Conservation (phyloP, 2,888 invertebrate genomes). For the Andrena bicolor region DNA sequence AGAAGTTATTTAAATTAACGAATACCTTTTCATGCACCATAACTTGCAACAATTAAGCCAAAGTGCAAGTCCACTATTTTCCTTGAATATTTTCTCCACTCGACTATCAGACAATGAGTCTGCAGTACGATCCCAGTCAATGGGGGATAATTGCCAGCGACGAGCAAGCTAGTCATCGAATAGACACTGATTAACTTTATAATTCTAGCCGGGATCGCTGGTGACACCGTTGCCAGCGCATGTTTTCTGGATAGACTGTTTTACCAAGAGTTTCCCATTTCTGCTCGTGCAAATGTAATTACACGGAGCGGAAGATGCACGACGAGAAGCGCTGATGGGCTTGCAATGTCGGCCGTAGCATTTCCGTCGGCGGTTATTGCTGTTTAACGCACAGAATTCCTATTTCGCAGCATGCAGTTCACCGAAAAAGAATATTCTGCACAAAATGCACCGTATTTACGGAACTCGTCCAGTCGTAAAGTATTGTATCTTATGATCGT, state of each 20-base stretch:
- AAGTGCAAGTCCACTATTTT: too few species aligned
- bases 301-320: slow-evolving; percentile 26
- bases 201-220: neutral
- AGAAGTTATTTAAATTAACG: too few species aligned
- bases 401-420: slow-evolving; percentile 4
- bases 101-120: too few species aligned
- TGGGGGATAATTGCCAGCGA: neutral
- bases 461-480: too few species aligned
- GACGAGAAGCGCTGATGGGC: slow-evolving; percentile 27
- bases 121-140: neutral
- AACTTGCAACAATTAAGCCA: too few species aligned
- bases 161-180: slow-evolving; percentile 24
- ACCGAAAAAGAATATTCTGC: too few species aligned
- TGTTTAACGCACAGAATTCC: neutral
- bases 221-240: slow-evolving; percentile 6
- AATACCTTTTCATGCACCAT: too few species aligned
- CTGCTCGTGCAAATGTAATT: slow-evolving; percentile 37
- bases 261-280: slow-evolving; percentile 32
- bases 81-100: too few species aligned
- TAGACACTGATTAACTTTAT: slow-evolving; percentile 15
- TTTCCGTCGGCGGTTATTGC: slow-evolving; percentile 27
- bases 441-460: too few species aligned
- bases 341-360: neutral
- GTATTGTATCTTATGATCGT: too few species aligned
- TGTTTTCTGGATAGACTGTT: slow-evolving; percentile 37